Base-by-base conservation (phyloP, 2,797 vertebrate species). In the Tragelaphus oryx region DNA sequence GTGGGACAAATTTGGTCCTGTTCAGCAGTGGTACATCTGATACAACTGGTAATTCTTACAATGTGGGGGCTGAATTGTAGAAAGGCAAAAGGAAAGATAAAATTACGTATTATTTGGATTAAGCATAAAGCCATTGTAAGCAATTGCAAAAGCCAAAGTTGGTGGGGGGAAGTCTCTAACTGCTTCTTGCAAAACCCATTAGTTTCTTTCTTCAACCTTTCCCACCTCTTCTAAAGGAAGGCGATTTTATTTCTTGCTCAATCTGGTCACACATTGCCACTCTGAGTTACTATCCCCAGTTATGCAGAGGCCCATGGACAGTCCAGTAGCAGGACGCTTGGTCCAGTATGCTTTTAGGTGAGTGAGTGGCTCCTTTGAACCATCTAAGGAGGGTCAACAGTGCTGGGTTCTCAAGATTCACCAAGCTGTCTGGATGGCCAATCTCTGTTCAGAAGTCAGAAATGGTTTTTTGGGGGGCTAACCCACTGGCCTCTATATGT, bases 21-120 rank as follows among this genome's bases (percentile, higher is more conserved):
- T 76, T 71, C 82, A 71, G 37, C 82, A 60, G 22, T 14, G n/a
- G 75, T 55, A 60, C 2, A 20, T 59, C 33, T 65, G 48, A 71
- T 48, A 60, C 33, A 54, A 44, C 4, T 82, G 80, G 95, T 85
- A 86, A 85, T 95, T 97, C 95, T 96, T 95, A 83, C 4, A 93
- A 33, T 6, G 50, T 95, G 74, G 50, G 78, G 54, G 76, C 71
- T 89, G 82, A 75, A 86, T 81, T 62, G 55, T 68, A 62, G 54
- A 75, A 92, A 93, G 22, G 59, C 55, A 41, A 55, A 96, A 89
- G 83, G 81, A 92, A 96, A 94, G 74, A 65, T 91, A 87, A 94
- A 92, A 88, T 81, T 95, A 12, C 89, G 91, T 93, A 92, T 85
- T 83, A 75, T 96, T 97, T 92, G 95, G 78, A 96, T 96, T 98